These are phyloP conservation scores for Microtus oregoni DNA, from an alignment of 2,113 vertebrate species.

Conservation along the genomic window DNA sequence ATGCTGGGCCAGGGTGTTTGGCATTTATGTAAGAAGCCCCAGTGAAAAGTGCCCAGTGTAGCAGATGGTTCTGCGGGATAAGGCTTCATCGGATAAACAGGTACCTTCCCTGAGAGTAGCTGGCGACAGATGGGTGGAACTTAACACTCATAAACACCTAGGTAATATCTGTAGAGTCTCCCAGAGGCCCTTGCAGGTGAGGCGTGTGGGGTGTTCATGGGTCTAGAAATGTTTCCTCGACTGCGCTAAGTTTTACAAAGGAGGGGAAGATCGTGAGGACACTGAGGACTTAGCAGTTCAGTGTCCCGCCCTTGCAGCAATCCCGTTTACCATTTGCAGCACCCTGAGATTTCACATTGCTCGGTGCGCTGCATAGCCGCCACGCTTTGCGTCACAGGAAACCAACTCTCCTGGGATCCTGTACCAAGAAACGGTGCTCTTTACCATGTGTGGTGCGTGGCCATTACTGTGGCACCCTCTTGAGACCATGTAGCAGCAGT, in stretches of 20 bases:
- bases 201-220: neutral
- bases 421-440: neutral
- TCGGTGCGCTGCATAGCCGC: neutral
- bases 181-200: neutral
- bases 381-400: neutral
- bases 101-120: neutral
- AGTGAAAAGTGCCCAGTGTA: neutral
- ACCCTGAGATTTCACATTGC: neutral
- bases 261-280: neutral
- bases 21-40: neutral
- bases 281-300: neutral
- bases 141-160: neutral
- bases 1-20: neutral
- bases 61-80: neutral
- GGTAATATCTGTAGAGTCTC: neutral
- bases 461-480: neutral
- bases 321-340: neutral
- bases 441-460: fast-evolving
- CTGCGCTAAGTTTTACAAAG: neutral
- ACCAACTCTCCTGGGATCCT: neutral
- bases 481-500: fast-evolving
- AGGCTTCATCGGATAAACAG: neutral
- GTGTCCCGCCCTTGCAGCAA: neutral
- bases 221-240: neutral
- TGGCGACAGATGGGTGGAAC: neutral